These are phyloP conservation scores for Euleptes europaea DNA, from an alignment of 2,113 vertebrate genomes.

Conservation along the genomic window DNA sequence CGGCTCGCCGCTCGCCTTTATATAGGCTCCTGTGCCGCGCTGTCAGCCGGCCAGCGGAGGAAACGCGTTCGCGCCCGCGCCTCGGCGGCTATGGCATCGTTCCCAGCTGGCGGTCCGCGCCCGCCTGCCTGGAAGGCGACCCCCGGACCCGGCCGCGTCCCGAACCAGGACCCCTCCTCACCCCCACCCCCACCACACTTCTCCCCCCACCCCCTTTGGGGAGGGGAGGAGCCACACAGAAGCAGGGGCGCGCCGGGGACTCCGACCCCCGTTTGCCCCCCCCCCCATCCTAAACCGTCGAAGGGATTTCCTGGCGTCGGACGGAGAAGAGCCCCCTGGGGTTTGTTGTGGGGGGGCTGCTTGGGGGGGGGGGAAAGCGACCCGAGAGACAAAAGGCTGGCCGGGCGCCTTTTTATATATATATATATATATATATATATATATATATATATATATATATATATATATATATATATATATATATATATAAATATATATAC, in stretches of 20 bases:
- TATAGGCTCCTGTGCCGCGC: constrained; percentile 61
- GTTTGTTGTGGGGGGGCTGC: too few relatives aligned
- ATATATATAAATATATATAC: too few relatives aligned
- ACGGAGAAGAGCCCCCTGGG: background rate
- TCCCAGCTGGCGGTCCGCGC: constrained; percentile 65
- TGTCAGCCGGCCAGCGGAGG: constrained; percentile 76
- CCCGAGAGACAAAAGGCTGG: background rate
- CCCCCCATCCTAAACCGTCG: background rate
- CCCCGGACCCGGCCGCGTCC: constrained; percentile 30
- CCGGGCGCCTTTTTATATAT: too few relatives aligned
- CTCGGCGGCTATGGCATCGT: constrained; percentile 76
- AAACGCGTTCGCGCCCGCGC: constrained; percentile 61
- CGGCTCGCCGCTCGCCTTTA: constrained; percentile 70
- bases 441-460: too few relatives aligned
- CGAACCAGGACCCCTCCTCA: background rate
- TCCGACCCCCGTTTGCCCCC: constrained; percentile 5
- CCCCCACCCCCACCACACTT: too few relatives aligned
- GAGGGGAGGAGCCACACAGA: constrained; percentile 26
- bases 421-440: too few relatives aligned
- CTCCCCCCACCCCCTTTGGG: background rate
- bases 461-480: too few relatives aligned
- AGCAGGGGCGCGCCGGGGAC: background rate
- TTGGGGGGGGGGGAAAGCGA: background rate
- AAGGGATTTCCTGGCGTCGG: background rate
- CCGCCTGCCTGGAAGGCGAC: constrained; percentile 58